phyloP scores from a whole-genome alignment of 1,140 invertebrate genomes.

The Drosophila paulistorum region DNA sequence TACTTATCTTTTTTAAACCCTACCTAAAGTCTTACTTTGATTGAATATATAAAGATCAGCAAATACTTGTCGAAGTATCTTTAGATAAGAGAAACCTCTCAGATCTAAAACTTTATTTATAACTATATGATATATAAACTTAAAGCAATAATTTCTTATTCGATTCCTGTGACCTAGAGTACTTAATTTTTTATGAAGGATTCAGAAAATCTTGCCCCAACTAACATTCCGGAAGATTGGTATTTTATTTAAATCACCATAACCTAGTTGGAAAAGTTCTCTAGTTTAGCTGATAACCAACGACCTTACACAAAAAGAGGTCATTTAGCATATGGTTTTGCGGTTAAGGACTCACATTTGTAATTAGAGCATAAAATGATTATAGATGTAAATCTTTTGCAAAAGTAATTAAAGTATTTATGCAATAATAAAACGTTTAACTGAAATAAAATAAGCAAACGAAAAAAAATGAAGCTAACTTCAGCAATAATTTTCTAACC shows the following conservation, averaged over 20 bases:
- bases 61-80: too few relatives aligned
- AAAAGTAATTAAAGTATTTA: slow-evolving; percentile 79
- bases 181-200: not conserved
- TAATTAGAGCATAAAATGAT: slow-evolving; percentile 10
- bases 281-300: not conserved
- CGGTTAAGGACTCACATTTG: slow-evolving; percentile 2
- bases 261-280: slow-evolving; percentile 1
- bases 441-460: slow-evolving; percentile 2
- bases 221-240: not conserved
- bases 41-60: too few relatives aligned
- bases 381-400: slow-evolving; percentile 7
- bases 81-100: too few relatives aligned
- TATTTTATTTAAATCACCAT: slow-evolving; percentile 9
- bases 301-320: not conserved
- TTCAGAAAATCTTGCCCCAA: not conserved
- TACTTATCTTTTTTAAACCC: too few relatives aligned
- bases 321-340: slow-evolving; percentile 11
- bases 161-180: too few relatives aligned
- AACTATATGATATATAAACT: too few relatives aligned
- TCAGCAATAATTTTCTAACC: slow-evolving; percentile 53
- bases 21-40: too few relatives aligned
- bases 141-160: too few relatives aligned
- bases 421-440: slow-evolving; percentile 76
- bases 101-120: too few relatives aligned
- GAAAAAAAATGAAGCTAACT: slow-evolving; percentile 20